Evolutionary conservation across 2,888 invertebrate genomes (phyloP), one percentile per base, ranked within the genome.

Genomic region (Uloborus plumipes): DNA sequence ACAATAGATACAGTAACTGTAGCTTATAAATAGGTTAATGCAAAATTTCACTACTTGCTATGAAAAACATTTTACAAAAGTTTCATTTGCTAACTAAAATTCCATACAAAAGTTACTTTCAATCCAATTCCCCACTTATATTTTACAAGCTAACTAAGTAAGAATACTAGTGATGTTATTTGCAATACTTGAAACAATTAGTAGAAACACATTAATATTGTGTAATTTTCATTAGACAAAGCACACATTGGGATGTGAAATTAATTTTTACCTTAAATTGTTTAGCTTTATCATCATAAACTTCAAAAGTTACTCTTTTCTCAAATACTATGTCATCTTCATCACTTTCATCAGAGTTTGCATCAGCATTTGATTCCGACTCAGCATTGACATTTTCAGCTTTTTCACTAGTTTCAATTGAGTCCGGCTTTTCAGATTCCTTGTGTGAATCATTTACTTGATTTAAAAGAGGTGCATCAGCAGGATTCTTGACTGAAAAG

Each of bases 241-340:
- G 39, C 11, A 39, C 39, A 39, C 9, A 39, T 39, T 39, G 9
- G 39, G 39, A 39, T 11, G 11, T 39, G 39, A 39, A 39, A 39
- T 39, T 51, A 15, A 0, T 15, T 26, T 26, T 64, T 71, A 83
- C 83, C 75, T 80, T 77, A 59, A 72, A 83, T 18, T 72, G 18
- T 15, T 31, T 51, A 20, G 22, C 1, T 18, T 67, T 20, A 18
- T 64, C 76, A 62, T 79, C 69, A 55, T 59, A 65, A 49, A 76
- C 69, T 73, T 77, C 73, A 22, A 83, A 80, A 20, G 76, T 31
- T 26, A 74, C 72, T 22, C 84, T 78, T 62, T 84, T 82, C 31
- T 84, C 78, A 82, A 84, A 84, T n/a, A 84, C 16, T 15, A 64
- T 31, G 18, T 89, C 89, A 26, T 89, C 88, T 78, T 90, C 89